Evolutionary conservation across 2,888 invertebrate genomes (phyloP).

Genomic region (Luperina testacea): DNA sequence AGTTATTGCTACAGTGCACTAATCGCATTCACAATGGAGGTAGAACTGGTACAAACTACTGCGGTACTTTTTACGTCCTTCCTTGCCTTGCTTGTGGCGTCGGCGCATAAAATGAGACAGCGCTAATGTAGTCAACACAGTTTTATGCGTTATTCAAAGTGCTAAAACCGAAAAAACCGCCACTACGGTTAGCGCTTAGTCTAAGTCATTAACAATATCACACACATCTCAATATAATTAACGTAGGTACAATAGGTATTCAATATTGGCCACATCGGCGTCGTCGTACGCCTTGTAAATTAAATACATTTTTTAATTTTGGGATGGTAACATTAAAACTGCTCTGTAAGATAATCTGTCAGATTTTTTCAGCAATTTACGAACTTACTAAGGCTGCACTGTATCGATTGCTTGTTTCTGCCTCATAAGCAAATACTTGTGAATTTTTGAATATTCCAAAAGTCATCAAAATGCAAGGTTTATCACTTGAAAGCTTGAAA

Average conservation of each 20-base stretch:
- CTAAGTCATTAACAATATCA: neutral
- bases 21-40: neutral
- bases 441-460: constrained; percentile 30
- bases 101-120: neutral
- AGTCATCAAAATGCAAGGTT: constrained; percentile 92
- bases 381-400: neutral
- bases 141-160: neutral
- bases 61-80: neutral
- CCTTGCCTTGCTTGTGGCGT: neutral
- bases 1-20: neutral
- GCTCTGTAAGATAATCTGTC: constrained; percentile 26
- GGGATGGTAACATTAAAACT: constrained; percentile 23
- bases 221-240: neutral
- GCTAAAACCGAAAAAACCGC: neutral
- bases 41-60: neutral
- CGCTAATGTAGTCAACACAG: neutral
- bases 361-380: constrained; percentile 40
- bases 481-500: constrained; percentile 92
- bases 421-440: constrained; percentile 36
- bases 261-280: neutral
- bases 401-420: constrained; percentile 43
- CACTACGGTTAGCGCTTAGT: neutral
- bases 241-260: no score
- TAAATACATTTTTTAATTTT: neutral
- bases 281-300: neutral